Evolutionary conservation across 1,140 invertebrate species (phyloP).

Genomic region (Babylonia areolata): DNA sequence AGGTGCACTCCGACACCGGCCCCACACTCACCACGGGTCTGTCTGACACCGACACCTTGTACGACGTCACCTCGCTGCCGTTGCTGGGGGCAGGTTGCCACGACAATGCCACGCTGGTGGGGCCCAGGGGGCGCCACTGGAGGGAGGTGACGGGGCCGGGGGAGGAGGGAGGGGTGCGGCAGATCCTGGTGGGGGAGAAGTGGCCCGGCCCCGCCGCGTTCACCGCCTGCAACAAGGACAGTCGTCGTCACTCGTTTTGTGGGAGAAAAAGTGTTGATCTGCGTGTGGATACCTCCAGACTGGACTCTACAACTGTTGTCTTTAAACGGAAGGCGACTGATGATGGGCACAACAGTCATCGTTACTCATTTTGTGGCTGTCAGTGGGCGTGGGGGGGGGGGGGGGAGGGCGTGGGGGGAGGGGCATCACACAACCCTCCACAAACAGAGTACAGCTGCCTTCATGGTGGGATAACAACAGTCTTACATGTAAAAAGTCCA

Average conservation of each 20-base stretch:
- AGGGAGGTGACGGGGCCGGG: conserved; percentile 77
- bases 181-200: conserved; percentile 66
- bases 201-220: conserved; percentile 73
- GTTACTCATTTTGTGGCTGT: no score
- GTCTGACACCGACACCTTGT: conserved; percentile 86
- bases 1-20: conserved; percentile 65
- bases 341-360: no score
- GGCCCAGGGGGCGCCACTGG: conserved; percentile 78
- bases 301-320: no score
- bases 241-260: neutral
- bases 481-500: no score
- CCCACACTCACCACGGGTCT: conserved; percentile 67
- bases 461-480: no score
- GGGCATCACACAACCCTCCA: no score
- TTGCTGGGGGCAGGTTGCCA: conserved; percentile 86
- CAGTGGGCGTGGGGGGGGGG: no score
- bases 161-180: conserved; percentile 70
- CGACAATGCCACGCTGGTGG: conserved; percentile 82
- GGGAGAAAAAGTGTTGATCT: no score
- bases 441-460: no score
- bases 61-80: conserved; percentile 82
- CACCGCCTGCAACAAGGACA: conserved; percentile 62
- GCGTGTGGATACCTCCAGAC: no score
- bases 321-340: no score
- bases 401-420: no score